Base-by-base conservation (phyloP, 2,888 invertebrate genomes). In the Norana najaformis region DNA sequence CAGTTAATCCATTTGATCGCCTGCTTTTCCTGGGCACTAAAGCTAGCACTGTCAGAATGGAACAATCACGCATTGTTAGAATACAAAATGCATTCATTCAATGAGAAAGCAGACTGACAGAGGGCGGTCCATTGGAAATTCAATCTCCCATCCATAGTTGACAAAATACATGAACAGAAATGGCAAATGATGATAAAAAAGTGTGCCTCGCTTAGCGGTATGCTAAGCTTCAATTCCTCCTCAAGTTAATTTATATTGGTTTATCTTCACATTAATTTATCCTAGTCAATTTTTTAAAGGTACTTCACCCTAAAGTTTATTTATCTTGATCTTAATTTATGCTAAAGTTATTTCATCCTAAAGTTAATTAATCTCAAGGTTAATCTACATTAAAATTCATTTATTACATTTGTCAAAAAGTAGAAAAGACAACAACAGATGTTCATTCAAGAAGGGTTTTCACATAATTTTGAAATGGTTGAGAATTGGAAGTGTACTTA, bases 1-100 rank as follows among this genome's bases (percentile, higher is more conserved):
- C 98, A 98, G 93, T 97, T 97, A 16, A 95, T 94, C 98, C 98
- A 98, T 94, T 98, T 97, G 90, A 98, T 97, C 34, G 97, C 97
- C 93, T 96, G 96, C 91, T 97, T 96, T 95, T 99, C 99, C 93
- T 97, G 96, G 91, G 97, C 97, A 83, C 96, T 95, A n/a, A 69
- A 69, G 69, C 69, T 69, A 6, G 69, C 1, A n/a, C 69, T 69
- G 69, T 69, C 69, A 69, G n/a, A 69, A 69, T 69, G 8, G 16
- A 69, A 69, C 69, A 69, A n/a, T n/a, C 69, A n/a, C 30, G 16
- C 53, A 89, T 96, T 96, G 92, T 96, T 96, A 85, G 23, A 91
- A 88, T 38, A 91, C 35, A 82, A 89, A 35, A 85, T 38, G 83
- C 85, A 89, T n/a, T 89, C 39, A 83, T 30, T 88, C 34, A 20